phyloP scores from a whole-genome alignment of 2,113 vertebrate species.

The Indri indri region DNA sequence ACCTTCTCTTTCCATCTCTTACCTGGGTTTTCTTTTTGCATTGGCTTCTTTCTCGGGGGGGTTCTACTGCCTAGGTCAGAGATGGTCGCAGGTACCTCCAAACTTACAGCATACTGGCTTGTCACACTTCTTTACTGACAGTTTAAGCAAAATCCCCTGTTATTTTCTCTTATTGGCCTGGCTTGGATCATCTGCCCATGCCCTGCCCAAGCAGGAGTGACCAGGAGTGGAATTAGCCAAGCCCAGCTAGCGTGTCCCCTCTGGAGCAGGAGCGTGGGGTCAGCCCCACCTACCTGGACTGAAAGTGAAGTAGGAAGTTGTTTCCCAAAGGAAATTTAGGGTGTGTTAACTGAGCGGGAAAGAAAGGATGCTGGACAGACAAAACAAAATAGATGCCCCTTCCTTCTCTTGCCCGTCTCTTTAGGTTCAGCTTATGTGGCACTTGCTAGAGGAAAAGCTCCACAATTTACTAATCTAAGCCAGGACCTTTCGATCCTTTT shows the following conservation, averaged over 20 bases:
- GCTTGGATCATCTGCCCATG: background rate
- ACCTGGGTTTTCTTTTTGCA: background rate
- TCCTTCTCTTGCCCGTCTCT: background rate
- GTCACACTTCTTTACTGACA: background rate
- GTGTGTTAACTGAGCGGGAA: background rate
- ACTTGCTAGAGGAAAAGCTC: background rate
- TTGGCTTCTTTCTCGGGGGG: background rate
- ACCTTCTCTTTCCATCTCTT: background rate
- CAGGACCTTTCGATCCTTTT: background rate
- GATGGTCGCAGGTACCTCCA: background rate
- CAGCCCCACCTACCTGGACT: background rate
- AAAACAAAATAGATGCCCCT: background rate
- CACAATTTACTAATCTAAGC: background rate
- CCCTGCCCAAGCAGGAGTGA: background rate
- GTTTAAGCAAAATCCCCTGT: background rate
- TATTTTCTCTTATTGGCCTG: background rate
- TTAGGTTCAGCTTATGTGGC: background rate
- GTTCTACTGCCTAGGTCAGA: background rate
- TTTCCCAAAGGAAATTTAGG: background rate
- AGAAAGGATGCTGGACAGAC: background rate
- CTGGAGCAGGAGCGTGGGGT: background rate
- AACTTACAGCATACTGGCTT: background rate
- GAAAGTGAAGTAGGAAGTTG: background rate
- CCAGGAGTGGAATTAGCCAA: background rate
- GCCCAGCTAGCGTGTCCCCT: background rate